Evolutionary conservation across 35 echinoderm and acorn worm genomes (phyloP).

Genomic region (Hemicentrotus pulcherrimus): DNA sequence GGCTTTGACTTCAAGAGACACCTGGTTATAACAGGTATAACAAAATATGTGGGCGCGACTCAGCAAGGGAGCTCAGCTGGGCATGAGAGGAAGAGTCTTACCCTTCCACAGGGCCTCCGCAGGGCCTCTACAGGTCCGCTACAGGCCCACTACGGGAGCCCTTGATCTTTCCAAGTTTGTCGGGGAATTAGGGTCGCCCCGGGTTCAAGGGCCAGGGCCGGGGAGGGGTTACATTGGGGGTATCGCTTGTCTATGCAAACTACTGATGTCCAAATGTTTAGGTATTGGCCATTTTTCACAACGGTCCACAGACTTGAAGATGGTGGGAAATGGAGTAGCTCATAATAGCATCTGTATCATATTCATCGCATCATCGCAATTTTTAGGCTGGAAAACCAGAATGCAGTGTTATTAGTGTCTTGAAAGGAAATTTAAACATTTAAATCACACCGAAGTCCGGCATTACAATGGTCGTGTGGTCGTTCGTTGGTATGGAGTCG

Average conservation of each 20-base stretch:
- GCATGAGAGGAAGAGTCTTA: background rate
- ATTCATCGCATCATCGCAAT: no score
- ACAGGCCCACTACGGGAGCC: background rate
- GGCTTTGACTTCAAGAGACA: background rate
- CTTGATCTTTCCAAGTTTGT: background rate
- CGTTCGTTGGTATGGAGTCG: no score
- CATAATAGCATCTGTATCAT: no score
- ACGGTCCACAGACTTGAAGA: no score
- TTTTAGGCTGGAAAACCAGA: no score
- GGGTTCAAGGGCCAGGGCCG: background rate
- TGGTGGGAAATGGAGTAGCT: no score
- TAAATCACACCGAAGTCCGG: no score
- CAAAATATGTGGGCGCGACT: background rate
- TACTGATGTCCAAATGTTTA: no score
- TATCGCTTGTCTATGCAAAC: background rate
- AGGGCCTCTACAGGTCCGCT: background rate
- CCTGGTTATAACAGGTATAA: background rate
- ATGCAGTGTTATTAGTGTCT: no score
- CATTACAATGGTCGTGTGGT: no score
- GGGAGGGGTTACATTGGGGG: background rate
- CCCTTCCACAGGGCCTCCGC: background rate
- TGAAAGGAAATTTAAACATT: no score
- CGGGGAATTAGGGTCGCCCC: background rate
- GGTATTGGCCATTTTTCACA: no score
- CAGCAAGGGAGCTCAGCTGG: background rate